Percentiles rank a stretch among this genome's conserved stretches.
Conservation (phyloP, 2,797 vertebrate species). For the Linurgus olivaceus region DNA sequence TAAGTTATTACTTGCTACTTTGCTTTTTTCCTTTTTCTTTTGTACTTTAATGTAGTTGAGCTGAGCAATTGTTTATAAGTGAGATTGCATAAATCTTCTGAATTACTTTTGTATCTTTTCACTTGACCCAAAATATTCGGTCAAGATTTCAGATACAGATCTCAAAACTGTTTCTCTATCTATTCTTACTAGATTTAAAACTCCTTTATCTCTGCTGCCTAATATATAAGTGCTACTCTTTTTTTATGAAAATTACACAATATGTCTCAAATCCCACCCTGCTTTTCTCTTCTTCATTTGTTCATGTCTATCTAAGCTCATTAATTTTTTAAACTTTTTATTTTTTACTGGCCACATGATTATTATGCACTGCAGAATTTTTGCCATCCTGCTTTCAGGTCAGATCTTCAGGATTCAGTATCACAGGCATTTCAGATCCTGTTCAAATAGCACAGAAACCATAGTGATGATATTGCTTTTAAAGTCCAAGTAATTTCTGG, state of each 20-base stretch:
- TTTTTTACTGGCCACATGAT: not conserved
- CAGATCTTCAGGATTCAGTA: constrained; percentile 14
- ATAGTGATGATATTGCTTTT: not conserved
- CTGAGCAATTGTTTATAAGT: not conserved
- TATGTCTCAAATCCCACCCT: not conserved
- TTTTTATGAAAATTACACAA: not conserved
- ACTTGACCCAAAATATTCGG: not conserved
- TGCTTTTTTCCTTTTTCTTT: not conserved
- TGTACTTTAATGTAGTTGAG: not conserved
- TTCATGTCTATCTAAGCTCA: not conserved
- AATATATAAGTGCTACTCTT: not conserved
- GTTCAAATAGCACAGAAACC: not conserved
- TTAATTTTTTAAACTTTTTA: not conserved
- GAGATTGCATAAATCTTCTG: not conserved
- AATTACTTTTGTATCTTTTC: not conserved
- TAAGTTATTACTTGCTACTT: not conserved
- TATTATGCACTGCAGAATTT: not conserved
- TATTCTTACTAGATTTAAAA: not conserved
- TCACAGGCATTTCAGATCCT: not conserved
- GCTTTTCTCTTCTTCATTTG: not conserved
- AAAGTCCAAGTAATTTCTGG: not conserved
- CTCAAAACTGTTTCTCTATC: not conserved
- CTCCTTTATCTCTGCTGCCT: not conserved
- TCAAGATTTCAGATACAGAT: not conserved
- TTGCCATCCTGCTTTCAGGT: not conserved